Evolutionary conservation across 2,113 vertebrate genomes (phyloP).

Genomic region (Neolamprologus ventralis): DNA sequence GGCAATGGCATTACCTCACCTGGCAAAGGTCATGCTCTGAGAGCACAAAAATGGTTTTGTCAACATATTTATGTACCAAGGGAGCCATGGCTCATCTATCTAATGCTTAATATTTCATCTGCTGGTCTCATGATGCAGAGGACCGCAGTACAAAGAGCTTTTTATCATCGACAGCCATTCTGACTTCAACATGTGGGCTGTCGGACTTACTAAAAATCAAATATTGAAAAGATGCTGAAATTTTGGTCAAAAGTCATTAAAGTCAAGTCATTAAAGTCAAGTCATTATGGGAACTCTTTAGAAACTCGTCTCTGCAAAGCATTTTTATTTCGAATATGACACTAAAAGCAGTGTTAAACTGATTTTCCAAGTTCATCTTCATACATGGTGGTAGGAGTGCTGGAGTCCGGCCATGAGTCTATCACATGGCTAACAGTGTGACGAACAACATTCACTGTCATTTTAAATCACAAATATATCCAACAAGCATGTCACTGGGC

Average conservation of each 20-base stretch:
- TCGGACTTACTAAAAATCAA: not conserved
- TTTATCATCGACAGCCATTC: not conserved
- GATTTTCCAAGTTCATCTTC: not conserved
- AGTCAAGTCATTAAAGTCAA: not conserved
- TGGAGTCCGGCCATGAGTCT: not conserved
- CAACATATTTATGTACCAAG: not conserved
- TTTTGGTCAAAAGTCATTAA: not conserved
- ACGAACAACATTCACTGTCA: accelerated
- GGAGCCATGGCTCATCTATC: not conserved
- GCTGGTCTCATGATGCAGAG: not conserved
- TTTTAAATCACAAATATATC: not conserved
- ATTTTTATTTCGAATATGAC: not conserved
- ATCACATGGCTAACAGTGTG: not conserved
- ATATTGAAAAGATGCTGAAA: not conserved
- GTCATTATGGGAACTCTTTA: not conserved
- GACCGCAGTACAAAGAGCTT: not conserved
- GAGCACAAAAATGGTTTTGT: not conserved
- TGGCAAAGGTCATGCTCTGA: slow-evolving; percentile 29
- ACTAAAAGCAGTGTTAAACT: not conserved
- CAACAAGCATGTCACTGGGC: not conserved
- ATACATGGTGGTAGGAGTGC: not conserved
- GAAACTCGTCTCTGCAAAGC: not conserved
- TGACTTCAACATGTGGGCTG: not conserved
- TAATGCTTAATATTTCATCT: not conserved
- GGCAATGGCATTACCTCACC: slow-evolving; percentile 22